Base-by-base conservation (phyloP, 2,888 invertebrate species). In the Carcina quercana region DNA sequence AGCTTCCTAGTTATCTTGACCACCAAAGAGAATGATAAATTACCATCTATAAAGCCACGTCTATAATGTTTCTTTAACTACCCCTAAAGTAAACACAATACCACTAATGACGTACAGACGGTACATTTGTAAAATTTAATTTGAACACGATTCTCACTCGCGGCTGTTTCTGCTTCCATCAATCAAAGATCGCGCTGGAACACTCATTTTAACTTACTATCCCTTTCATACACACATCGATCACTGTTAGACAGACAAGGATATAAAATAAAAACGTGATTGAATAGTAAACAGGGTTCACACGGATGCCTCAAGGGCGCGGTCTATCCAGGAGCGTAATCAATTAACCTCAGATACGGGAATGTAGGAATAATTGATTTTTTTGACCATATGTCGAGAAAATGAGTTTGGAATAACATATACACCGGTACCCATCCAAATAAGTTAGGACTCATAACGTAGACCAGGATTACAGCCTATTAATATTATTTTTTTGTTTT, bases 31-130 rank as follows among this genome's bases (percentile, higher is more conserved):
- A n/a, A n/a, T n/a, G n/a, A n/a, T n/a, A n/a, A n/a, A n/a, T n/a
- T n/a, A n/a, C n/a, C n/a, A 20, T n/a, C 20, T 20, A 20, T 21
- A 14, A 25, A 28, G 15, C 21, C 39, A 35, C 39, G 32, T 28
- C 14, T 27, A 27, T 40, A 43, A 45, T 37, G 42, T 27, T 30
- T 36, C n/a, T 47, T 51, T 45, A 45, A 45, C 45, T 44, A 33
- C 52, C 44, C 42, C 44, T 42, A 57, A 59, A 50, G 63, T 57
- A 70, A 70, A 72, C 61, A 71, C 53, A 45, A 51, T 45, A 32
- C 28, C 35, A 38, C 47, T 59, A 62, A 69, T 61, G 54, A 57
- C 42, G 32, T 45, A 40, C 43, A 43, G 49, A 15, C 37, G 36
- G 37, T 37, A 45, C 34, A 41, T 34, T 42, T 39, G 38, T 37